These are phyloP conservation scores for Aplysina aerophoba DNA, from an alignment of 37 sponge, comb jelly and placozoan genomes.

Conservation along the genomic window DNA sequence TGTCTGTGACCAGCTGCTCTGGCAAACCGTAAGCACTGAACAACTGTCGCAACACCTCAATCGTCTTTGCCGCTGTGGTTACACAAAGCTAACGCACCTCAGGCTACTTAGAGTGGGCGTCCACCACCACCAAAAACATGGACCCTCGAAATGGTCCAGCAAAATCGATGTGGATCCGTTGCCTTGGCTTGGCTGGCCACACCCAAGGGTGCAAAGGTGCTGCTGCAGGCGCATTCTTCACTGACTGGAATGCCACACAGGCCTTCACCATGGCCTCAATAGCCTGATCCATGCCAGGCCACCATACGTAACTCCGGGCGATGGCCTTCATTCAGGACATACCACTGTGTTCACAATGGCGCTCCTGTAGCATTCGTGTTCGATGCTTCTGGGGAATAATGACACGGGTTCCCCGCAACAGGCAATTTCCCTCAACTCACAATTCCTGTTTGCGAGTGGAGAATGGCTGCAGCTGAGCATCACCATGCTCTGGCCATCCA, in stretches of 20 bases:
- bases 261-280: too few relatives aligned
- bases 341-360: too few relatives aligned
- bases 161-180: background rate
- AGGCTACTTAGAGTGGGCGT: constrained; percentile 19
- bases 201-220: background rate
- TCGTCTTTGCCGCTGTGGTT: background rate
- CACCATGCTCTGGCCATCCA: too few relatives aligned
- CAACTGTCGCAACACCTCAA: background rate
- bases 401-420: too few relatives aligned
- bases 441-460: too few relatives aligned
- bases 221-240: background rate
- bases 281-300: too few relatives aligned
- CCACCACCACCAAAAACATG: background rate
- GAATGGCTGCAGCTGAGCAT: too few relatives aligned
- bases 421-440: too few relatives aligned
- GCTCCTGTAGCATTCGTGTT: too few relatives aligned
- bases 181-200: constrained; percentile 8
- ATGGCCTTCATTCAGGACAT: too few relatives aligned
- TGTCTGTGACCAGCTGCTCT: constrained; percentile 16
- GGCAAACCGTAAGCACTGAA: constrained; percentile 12
- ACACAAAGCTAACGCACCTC: background rate
- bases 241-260: background rate
- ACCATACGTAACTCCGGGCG: too few relatives aligned
- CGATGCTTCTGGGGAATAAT: too few relatives aligned
- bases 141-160: constrained; percentile 13